Conservation (phyloP, 1,140 invertebrate genomes). For the Procambarus clarkii region DNA sequence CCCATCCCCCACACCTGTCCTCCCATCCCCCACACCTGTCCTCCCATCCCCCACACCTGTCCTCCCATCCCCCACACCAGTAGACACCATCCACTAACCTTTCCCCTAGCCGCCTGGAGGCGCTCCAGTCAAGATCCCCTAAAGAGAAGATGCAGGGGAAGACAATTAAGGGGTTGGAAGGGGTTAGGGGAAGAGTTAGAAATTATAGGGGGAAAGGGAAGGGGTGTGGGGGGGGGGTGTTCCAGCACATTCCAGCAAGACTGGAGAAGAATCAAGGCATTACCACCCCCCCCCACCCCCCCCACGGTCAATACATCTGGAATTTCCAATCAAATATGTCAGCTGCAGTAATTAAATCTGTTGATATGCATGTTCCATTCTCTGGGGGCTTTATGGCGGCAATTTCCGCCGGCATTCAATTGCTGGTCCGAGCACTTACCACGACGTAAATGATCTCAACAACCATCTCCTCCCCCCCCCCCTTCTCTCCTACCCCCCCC, state of each 20-base stretch:
- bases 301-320: not conserved
- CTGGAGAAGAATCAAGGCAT: not conserved
- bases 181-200: no score
- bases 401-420: not conserved
- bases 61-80: not conserved
- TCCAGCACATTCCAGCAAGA: no score
- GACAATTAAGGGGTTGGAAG: no score
- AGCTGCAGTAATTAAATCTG: not conserved
- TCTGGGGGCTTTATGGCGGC: not conserved
- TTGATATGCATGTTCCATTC: conserved; percentile 3
- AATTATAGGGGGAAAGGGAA: no score
- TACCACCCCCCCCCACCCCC: not conserved
- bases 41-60: not conserved
- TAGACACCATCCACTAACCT: not conserved
- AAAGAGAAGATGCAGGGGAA: no score
- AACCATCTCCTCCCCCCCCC: no score
- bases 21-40: no score
- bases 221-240: no score
- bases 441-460: not conserved
- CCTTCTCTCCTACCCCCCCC: no score
- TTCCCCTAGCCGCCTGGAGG: not conserved
- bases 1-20: no score
- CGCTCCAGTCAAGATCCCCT: not conserved
- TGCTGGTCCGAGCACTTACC: not conserved
- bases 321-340: conserved; percentile 3